Evolutionary conservation across 1,140 invertebrate species (phyloP), one percentile per base, ranked within the genome.

Genomic region (Agrypnia vestita): DNA sequence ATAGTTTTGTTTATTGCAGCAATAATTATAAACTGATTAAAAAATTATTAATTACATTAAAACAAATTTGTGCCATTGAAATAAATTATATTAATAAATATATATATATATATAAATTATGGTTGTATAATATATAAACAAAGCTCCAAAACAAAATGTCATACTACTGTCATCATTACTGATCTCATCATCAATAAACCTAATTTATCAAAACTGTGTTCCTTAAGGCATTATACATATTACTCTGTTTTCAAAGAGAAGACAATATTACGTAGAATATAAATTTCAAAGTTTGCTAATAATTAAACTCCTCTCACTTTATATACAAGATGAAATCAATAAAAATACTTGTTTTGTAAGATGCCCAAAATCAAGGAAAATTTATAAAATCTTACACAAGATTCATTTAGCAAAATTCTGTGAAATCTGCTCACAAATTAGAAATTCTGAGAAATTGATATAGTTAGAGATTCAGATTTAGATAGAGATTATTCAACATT

Each of bases 131-230:
- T 35, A 35, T 3, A 35, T 3, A 35, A 35, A 35, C 1, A 35
- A 21, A 59, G 55, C 17, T 59, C 7, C 9, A 59, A 59, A 59
- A 0, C 17, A 59, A 59, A 59, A 19, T 59, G 55, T 59, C 55
- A 59, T 59, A 8, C 21, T 59, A 59, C 9, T 59, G 55, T 15
- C 55, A 59, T 59, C 17, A 11, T 59, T 59, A 17, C 19, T 55
- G n/a, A 55, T 55, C n/a, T 55, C 19, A 55, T 15, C n/a, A 55
- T 55, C 6, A 59, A 19, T 59, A 59, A 59, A 21, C 21, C 55
- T 59, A 59, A 13, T 59, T n/a, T 59, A 59, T 59, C 55, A 59
- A 59, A 51, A 59, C 17, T 15, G 55, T 55, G 53, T 59, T 59
- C 55, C 25, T 35, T 35, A 35, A 35, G 25, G 25, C 25, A 59